These are phyloP conservation scores for Lysiphlebus fabarum DNA, from an alignment of 1,140 invertebrate genomes.

Conservation along the genomic window DNA sequence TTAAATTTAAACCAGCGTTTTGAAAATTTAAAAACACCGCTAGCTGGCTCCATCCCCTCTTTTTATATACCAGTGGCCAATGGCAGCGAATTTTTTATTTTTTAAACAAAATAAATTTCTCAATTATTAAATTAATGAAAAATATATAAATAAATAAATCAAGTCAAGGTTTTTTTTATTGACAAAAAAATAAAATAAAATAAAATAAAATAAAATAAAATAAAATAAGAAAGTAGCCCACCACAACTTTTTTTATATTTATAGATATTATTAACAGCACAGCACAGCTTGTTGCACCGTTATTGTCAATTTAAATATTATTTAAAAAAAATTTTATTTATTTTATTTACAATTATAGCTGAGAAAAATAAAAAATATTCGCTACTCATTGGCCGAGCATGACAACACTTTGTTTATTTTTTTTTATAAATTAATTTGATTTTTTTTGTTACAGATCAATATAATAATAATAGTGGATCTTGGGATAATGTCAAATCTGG, in stretches of 20 bases:
- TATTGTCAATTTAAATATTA: conserved; percentile 4
- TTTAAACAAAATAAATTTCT: conserved; percentile 7
- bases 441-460: conserved; percentile 7
- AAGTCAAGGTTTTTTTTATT: background rate
- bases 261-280: too few species aligned
- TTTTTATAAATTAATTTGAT: conserved; percentile 8
- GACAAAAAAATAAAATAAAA: conserved; percentile 11
- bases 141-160: too few species aligned
- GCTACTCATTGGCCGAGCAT: conserved; percentile 48
- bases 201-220: too few species aligned
- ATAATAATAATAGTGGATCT: conserved; percentile 3
- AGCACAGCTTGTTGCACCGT: background rate
- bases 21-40: conserved; percentile 43
- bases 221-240: conserved; percentile 5
- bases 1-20: conserved; percentile 41
- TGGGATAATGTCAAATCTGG: conserved; percentile 7
- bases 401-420: conserved; percentile 34
- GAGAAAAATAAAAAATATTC: conserved; percentile 12
- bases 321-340: background rate
- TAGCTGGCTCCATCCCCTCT: conserved; percentile 57
- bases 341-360: too few species aligned
- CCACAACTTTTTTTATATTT: background rate
- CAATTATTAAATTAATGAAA: too few species aligned
- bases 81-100: conserved; percentile 45
- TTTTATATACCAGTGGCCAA: conserved; percentile 49